Conservation (phyloP, 2,113 vertebrate species). For the Nothoprocta pentlandii region DNA sequence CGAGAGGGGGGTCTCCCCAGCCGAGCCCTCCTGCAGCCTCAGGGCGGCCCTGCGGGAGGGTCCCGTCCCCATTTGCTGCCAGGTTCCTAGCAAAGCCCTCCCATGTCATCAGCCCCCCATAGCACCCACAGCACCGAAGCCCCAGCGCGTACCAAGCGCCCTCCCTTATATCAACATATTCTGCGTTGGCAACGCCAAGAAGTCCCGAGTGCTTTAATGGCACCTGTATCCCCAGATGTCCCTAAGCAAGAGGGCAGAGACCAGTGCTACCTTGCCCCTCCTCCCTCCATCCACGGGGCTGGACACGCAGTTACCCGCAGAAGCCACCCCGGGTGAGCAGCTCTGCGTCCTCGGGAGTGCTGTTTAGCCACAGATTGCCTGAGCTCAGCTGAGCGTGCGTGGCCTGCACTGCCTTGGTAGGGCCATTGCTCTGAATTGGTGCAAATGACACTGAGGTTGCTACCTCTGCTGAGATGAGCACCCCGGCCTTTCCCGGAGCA, state of each 20-base stretch:
- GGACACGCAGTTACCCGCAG: accelerated
- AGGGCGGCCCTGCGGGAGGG: too few relatives aligned
- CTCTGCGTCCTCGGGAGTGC: neutral
- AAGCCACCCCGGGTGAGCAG: neutral
- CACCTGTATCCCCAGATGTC: accelerated
- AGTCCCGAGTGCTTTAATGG: accelerated
- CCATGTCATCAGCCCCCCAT: too few relatives aligned
- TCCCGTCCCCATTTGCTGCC: too few relatives aligned
- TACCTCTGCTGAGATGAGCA: neutral
- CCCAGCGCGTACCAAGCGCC: too few relatives aligned
- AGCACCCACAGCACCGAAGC: too few relatives aligned
- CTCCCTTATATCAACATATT: neutral
- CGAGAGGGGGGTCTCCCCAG: too few relatives aligned
- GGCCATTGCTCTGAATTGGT: neutral
- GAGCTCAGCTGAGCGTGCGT: neutral
- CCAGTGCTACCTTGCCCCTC: accelerated
- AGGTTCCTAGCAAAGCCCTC: too few relatives aligned
- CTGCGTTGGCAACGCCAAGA: accelerated
- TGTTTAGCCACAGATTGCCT: accelerated
- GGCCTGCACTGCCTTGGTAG: neutral
- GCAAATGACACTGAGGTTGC: neutral
- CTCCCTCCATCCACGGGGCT: neutral
- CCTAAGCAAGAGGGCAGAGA: neutral
- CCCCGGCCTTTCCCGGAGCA: accelerated
- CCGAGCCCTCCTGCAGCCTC: too few relatives aligned